A percentile compares a stretch with the other conserved stretches of the same genome.
These are phyloP conservation scores for Gila orcuttii DNA, from an alignment of 2,113 vertebrate species.

Conservation along the genomic window DNA sequence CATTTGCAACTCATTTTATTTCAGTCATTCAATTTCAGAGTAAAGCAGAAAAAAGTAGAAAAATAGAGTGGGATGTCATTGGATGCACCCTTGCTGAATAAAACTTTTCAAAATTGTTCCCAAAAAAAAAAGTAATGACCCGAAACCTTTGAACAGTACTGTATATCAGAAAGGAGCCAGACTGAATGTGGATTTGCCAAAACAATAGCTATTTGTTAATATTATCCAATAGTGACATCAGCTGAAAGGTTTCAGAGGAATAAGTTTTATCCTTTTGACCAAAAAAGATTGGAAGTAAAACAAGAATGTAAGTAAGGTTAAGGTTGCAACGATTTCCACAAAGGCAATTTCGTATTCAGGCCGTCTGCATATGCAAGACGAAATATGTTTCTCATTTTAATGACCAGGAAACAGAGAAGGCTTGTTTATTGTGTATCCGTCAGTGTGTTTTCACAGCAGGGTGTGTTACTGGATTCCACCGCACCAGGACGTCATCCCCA, in stretches of 20 bases:
- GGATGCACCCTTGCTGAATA: neutral
- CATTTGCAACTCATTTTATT: neutral
- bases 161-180: neutral
- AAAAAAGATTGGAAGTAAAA: neutral
- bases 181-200: neutral
- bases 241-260: neutral
- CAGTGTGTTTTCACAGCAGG: conserved; percentile 74
- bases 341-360: neutral
- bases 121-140: neutral
- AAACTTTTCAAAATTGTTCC: neutral
- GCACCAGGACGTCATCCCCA: conserved; percentile 77
- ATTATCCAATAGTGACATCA: neutral
- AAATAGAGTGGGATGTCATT: too few species aligned
- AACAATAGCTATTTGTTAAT: neutral
- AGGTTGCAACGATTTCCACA: neutral
- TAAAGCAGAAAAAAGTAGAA: too few species aligned
- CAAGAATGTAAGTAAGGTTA: neutral
- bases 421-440: conserved; percentile 46
- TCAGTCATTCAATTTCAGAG: too few species aligned
- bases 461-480: conserved; percentile 78
- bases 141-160: neutral
- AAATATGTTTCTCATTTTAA: conserved; percentile 71
- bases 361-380: conserved; percentile 9
- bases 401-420: conserved; percentile 65
- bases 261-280: neutral